Evolutionary conservation across 2,888 invertebrate species (phyloP).

Genomic region (Isotomurus palustris): DNA sequence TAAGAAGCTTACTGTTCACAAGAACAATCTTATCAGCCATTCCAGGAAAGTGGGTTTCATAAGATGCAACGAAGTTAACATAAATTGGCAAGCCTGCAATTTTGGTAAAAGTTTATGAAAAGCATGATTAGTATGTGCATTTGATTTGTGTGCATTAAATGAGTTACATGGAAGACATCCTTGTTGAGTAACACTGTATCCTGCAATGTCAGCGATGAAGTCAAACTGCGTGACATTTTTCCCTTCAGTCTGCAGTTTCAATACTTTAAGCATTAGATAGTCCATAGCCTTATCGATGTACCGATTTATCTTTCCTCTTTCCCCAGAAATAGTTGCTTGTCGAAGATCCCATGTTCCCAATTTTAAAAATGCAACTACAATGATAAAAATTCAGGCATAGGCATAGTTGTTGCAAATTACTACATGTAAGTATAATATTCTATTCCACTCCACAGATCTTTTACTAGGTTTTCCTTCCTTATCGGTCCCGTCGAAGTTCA

Average conservation of each 20-base stretch:
- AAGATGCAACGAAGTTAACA: constrained; percentile 1
- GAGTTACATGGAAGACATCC: constrained; percentile 25
- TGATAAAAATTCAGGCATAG: too few relatives aligned
- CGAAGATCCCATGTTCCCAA: constrained; percentile 21
- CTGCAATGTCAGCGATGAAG: constrained; percentile 17
- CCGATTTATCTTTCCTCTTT: constrained; percentile 1
- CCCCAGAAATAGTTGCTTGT: neutral
- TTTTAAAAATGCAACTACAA: constrained; percentile 14
- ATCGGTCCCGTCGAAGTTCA: too few relatives aligned
- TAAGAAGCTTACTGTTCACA: constrained; percentile 13
- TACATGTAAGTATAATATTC: too few relatives aligned
- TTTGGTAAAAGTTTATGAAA: too few relatives aligned
- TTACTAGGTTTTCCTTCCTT: too few relatives aligned
- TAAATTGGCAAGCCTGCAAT: constrained; percentile 22
- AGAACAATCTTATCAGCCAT: constrained; percentile 18
- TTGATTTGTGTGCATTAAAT: too few relatives aligned
- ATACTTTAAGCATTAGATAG: constrained; percentile 3
- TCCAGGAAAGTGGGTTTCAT: constrained; percentile 13
- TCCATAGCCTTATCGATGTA: constrained; percentile 23
- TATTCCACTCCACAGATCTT: too few relatives aligned
- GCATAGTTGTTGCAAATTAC: too few relatives aligned
- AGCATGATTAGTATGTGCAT: too few relatives aligned
- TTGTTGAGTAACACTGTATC: constrained; percentile 11
- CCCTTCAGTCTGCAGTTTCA: constrained; percentile 8
- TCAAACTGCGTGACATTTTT: constrained; percentile 16